Evolutionary conservation across 2,113 vertebrate species (phyloP).

Genomic region (Hiodon alosoides): DNA sequence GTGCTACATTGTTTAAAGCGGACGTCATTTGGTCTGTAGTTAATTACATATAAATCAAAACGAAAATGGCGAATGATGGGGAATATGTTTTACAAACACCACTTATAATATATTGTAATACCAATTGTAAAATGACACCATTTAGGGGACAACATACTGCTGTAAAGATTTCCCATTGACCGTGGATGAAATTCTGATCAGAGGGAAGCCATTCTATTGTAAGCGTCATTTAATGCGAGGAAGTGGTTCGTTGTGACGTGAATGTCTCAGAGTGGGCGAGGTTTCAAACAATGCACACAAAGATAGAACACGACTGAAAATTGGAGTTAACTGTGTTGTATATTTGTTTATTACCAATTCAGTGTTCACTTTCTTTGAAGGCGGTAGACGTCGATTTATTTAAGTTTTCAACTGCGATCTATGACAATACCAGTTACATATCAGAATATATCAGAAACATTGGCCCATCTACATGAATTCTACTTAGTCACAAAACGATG

Average conservation of each 20-base stretch:
- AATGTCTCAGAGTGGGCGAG: background rate
- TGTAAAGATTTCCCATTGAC: too few relatives aligned
- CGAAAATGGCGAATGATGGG: background rate
- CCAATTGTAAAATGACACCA: too few relatives aligned
- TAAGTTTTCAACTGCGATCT: too few relatives aligned
- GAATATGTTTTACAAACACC: background rate
- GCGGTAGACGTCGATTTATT: too few relatives aligned
- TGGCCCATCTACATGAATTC: too few relatives aligned
- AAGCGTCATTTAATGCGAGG: constrained; percentile 30
- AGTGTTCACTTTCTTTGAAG: background rate
- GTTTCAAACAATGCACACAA: constrained; percentile 41
- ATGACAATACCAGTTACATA: too few relatives aligned
- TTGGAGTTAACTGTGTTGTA: too few relatives aligned
- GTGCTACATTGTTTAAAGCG: constrained; percentile 16
- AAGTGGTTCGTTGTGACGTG: constrained; percentile 32
- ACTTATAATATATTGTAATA: too few relatives aligned
- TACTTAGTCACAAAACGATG: too few relatives aligned
- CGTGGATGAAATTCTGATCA: background rate
- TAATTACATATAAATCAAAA: background rate
- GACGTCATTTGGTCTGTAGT: constrained; percentile 51
- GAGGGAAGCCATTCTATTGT: background rate
- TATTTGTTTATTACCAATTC: background rate
- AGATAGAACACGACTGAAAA: background rate
- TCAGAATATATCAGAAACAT: too few relatives aligned
- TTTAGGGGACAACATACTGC: too few relatives aligned